phyloP scores from a whole-genome alignment of 2,113 vertebrate genomes.

The Eudyptes chrysolophus region DNA sequence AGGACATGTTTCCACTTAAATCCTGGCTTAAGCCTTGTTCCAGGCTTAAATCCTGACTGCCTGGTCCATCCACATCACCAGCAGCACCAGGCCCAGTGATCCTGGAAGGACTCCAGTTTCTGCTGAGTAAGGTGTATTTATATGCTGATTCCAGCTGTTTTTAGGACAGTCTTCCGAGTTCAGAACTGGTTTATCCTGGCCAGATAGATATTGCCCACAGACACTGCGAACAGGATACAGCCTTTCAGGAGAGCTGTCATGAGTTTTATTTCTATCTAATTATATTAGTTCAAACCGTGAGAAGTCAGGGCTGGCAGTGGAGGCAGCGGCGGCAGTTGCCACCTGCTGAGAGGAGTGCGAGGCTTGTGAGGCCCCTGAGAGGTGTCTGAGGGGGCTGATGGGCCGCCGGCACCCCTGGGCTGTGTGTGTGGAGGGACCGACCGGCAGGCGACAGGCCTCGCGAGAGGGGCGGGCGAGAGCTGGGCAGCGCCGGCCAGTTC shows the following conservation, averaged over 20 bases:
- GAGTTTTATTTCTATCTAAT: background rate
- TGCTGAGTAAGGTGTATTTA: background rate
- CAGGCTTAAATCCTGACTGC: background rate
- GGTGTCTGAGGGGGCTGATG: too few species aligned
- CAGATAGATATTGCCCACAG: background rate
- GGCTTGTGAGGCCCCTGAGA: too few species aligned
- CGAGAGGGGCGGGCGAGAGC: too few species aligned
- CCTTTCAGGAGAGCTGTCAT: background rate
- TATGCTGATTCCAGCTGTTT: background rate
- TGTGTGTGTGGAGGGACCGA: too few species aligned
- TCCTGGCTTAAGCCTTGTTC: background rate
- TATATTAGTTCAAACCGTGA: background rate
- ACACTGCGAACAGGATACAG: background rate
- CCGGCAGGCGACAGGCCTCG: too few species aligned
- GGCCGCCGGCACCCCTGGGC: too few species aligned
- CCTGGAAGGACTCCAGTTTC: background rate
- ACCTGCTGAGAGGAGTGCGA: too few species aligned
- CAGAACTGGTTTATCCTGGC: background rate
- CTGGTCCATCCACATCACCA: background rate
- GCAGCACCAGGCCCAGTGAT: background rate
- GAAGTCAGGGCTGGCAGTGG: too few species aligned
- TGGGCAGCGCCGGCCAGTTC: too few species aligned
- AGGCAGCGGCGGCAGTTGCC: too few species aligned
- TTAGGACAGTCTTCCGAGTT: background rate
- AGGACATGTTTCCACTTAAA: background rate